Evolutionary conservation across 2,888 invertebrate genomes (phyloP), one percentile per base, ranked within the genome.

Genomic region (Ophonus ardosiacus): DNA sequence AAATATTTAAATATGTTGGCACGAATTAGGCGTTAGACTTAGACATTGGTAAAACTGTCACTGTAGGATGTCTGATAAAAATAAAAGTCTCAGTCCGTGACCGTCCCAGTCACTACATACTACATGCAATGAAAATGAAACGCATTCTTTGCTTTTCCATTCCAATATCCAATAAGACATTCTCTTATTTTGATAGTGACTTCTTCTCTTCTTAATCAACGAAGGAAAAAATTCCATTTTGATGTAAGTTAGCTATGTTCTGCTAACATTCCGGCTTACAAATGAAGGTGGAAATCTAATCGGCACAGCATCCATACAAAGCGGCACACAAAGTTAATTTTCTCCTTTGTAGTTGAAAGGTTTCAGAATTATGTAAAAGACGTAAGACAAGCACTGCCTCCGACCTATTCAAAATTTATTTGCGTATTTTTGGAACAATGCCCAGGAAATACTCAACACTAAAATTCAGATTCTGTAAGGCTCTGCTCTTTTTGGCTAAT

Each of bases 311-410:
- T 38, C 13, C 31, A 38, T 31, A 68, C 68, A 68, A 68, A 68
- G 68, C 68, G 68, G 31, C n/a, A 68, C 68, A 68, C 68, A 24
- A 68, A 68, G 68, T 68, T 68, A 68, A 68, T 68, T 68, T 68
- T 38, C 68, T 68, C 68, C 68, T 68, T 68, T 68, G 68, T 68
- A 68, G 68, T 68, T 68, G 68, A 68, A 68, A 68, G 68, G 68
- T 68, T 68, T 68, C 68, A 24, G 63, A 38, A 68, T 68, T 68
- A 68, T 68, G 68, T 15, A 68, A 68, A 68, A 68, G 68, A 31
- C 68, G 31, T 68, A 68, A 68, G 68, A 68, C 68, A 38, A 68
- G 38, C 68, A 13, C 38, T 15, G 38, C 68, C 24, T 63, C 63
- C 63, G 63, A 63, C 21, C 63, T 63, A 38, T 68, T 68, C 68